A percentile compares a stretch with the other conserved stretches of the same genome.
These are phyloP conservation scores for Rousettus madagascariensis DNA, from an alignment of 2,797 vertebrate species.

Conservation along the genomic window DNA sequence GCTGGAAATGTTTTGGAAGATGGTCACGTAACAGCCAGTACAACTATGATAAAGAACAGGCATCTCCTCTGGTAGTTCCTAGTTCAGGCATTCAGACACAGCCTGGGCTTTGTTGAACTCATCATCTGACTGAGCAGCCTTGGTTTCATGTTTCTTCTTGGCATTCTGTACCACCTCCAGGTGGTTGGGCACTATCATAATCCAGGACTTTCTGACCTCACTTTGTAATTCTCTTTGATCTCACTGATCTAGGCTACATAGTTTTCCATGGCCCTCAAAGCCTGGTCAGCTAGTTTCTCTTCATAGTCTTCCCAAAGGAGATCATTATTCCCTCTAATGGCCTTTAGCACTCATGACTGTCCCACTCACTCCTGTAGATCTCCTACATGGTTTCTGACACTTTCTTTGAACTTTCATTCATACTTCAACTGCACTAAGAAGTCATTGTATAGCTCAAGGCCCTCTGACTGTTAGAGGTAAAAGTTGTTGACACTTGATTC, in stretches of 20 bases:
- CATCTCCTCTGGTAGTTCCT: conserved; percentile 92
- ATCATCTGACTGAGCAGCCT: conserved; percentile 90
- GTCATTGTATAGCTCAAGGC: too few relatives aligned
- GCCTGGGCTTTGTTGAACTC: conserved; percentile 89
- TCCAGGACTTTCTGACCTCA: conserved; percentile 87
- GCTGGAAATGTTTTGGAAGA: conserved; percentile 93
- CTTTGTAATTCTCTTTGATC: conserved; percentile 88
- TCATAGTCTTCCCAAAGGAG: conserved; percentile 97
- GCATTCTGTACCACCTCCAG: conserved; percentile 85
- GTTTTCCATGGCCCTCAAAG: conserved; percentile 92
- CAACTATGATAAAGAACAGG: conserved; percentile 92
- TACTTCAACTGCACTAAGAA: too few relatives aligned
- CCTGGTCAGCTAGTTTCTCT: conserved; percentile 93
- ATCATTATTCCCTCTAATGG: conserved; percentile 85
- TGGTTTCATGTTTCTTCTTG: conserved; percentile 88
- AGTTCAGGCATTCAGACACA: conserved; percentile 93
- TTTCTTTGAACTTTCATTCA: too few relatives aligned
- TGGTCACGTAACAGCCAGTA: conserved; percentile 92
- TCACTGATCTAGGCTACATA: conserved; percentile 94
- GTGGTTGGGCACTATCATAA: conserved; percentile 86
- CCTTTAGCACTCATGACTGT: too few relatives aligned
- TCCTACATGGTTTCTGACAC: too few relatives aligned
- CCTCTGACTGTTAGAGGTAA: conserved; percentile 90
- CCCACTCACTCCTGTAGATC: too few relatives aligned
- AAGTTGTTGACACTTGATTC: conserved; percentile 88